A percentile compares a stretch with the other conserved stretches of the same genome.
These are phyloP conservation scores for Vireo griseus DNA, from an alignment of 2,797 vertebrate genomes.

Conservation along the genomic window DNA sequence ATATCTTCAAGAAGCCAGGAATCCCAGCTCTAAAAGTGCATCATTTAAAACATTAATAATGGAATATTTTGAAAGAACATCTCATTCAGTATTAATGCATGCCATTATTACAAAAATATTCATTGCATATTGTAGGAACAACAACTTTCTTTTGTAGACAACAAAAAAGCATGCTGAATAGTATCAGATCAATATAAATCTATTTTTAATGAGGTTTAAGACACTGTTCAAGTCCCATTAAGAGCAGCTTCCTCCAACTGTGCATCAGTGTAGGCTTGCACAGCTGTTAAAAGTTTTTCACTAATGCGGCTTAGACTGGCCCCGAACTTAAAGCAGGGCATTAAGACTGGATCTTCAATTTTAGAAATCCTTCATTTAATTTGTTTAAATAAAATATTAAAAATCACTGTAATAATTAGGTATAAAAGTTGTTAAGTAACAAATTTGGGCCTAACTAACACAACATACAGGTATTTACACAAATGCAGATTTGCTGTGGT, in stretches of 20 bases:
- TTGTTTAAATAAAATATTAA: conserved; percentile 31
- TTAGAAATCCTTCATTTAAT: background rate
- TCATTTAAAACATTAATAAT: conserved; percentile 28
- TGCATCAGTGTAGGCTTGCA: background rate
- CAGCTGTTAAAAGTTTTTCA: background rate
- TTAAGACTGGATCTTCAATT: background rate
- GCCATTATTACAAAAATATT: conserved; percentile 56
- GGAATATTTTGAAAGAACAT: conserved; percentile 27
- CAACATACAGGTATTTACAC: conserved; percentile 15
- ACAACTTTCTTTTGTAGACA: background rate
- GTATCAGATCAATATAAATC: conserved; percentile 15
- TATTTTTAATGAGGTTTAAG: conserved; percentile 28
- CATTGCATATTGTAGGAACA: conserved; percentile 34
- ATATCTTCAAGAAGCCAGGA: background rate
- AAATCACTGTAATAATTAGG: background rate
- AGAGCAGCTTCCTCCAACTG: conserved; percentile 14
- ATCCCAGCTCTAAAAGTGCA: conserved; percentile 42
- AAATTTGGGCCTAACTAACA: background rate
- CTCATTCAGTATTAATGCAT: conserved; percentile 52
- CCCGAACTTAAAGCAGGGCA: background rate
- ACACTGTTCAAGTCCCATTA: conserved; percentile 25
- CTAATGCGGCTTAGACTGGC: background rate
- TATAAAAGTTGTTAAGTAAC: conserved; percentile 7
- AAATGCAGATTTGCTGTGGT: background rate
- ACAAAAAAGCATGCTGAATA: conserved; percentile 35